Evolutionary conservation across 2,113 vertebrate species (phyloP).

Genomic region (Gymnarchus niloticus): DNA sequence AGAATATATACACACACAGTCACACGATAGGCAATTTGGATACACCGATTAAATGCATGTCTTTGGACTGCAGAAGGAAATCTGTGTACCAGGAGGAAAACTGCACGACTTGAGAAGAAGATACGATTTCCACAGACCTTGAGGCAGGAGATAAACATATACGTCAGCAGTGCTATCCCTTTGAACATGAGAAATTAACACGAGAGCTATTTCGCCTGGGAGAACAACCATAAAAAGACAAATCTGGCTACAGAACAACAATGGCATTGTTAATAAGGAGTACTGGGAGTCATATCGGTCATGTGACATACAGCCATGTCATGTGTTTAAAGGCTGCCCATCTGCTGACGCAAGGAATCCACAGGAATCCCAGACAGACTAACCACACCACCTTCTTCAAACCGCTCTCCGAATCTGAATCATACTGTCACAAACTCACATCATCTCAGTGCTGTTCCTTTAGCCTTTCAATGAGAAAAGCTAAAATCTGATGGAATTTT

Average conservation of each 20-base stretch:
- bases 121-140: background rate
- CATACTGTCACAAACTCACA: background rate
- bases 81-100: background rate
- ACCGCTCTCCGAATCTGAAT: background rate
- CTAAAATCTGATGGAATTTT: background rate
- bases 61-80: background rate
- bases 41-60: too few species aligned
- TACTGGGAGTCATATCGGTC: constrained; percentile 1
- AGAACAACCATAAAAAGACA: background rate
- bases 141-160: background rate
- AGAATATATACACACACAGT: background rate
- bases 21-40: background rate
- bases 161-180: background rate
- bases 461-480: background rate
- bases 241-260: background rate
- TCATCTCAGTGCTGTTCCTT: background rate
- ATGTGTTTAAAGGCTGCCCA: background rate
- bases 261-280: background rate
- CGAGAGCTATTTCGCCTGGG: background rate
- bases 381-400: background rate
- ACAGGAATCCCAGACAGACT: constrained; percentile 13
- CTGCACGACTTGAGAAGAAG: background rate
- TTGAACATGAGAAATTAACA: background rate
- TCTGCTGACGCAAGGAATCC: constrained; percentile 2
- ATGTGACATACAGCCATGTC: background rate